Percentiles rank a stretch among this genome's conserved stretches.
Evolutionary conservation across 2,888 invertebrate genomes (phyloP).

Genomic region (Imbricaverruca yamaguchii): DNA sequence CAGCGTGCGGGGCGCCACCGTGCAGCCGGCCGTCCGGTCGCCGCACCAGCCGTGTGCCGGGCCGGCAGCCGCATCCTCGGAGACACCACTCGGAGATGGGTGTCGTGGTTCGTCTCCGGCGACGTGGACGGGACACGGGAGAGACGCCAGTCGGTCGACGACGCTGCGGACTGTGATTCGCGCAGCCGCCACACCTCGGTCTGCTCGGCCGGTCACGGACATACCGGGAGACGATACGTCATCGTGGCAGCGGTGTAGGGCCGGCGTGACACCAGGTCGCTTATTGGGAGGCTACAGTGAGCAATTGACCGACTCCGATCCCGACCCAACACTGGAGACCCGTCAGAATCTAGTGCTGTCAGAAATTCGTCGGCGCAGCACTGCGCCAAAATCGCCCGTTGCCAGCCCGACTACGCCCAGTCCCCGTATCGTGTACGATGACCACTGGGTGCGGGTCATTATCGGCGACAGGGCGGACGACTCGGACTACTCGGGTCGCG

Average conservation of each 20-base stretch:
- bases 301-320: background rate
- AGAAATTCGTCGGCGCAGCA: background rate
- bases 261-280: too few species aligned
- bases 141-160: too few species aligned
- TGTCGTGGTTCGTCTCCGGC: background rate
- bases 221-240: too few species aligned
- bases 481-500: too few species aligned
- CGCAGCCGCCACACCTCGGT: too few species aligned
- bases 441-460: background rate
- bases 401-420: background rate
- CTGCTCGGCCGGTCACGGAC: too few species aligned
- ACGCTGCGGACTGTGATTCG: too few species aligned
- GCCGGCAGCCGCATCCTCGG: background rate
- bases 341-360: background rate
- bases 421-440: background rate
- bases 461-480: background rate
- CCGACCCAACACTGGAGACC: background rate
- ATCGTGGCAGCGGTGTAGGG: too few species aligned
- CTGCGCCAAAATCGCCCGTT: background rate
- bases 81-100: background rate
- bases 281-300: too few species aligned
- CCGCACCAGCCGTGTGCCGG: background rate
- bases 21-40: background rate
- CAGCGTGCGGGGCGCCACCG: background rate
- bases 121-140: background rate